Evolutionary conservation across 2,797 vertebrate species (phyloP).

Genomic region (Peromyscus attwateri): DNA sequence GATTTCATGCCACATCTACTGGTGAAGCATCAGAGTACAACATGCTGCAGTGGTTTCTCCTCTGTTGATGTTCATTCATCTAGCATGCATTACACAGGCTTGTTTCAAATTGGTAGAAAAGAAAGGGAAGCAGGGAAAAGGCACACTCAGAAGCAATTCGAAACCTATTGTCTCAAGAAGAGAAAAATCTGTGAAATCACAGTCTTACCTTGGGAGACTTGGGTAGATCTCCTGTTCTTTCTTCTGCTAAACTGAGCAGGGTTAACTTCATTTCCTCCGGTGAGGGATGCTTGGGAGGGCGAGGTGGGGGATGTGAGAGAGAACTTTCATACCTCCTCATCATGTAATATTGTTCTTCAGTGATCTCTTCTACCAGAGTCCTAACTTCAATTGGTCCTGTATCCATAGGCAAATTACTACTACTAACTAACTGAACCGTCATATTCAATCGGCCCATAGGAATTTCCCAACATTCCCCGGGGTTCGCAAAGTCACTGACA

Average conservation of each 20-base stretch:
- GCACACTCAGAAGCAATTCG: slow-evolving; percentile 43
- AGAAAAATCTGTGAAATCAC: background rate
- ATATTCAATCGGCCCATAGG: slow-evolving; percentile 88
- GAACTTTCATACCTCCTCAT: slow-evolving; percentile 90
- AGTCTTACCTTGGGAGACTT: slow-evolving; percentile 87
- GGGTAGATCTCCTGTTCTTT: slow-evolving; percentile 1
- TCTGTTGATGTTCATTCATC: slow-evolving; percentile 57
- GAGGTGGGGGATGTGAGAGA: slow-evolving; percentile 89
- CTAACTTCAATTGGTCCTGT: slow-evolving; percentile 59
- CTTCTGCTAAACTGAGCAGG: slow-evolving; percentile 56
- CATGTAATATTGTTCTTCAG: slow-evolving; percentile 91
- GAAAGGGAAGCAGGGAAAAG: slow-evolving; percentile 56
- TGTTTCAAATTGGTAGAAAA: slow-evolving; percentile 60
- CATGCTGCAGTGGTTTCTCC: slow-evolving; percentile 50
- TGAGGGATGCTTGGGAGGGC: slow-evolving; percentile 91
- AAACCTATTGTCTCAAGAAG: slow-evolving; percentile 30
- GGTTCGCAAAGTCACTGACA: slow-evolving; percentile 86
- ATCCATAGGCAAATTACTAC: slow-evolving; percentile 60
- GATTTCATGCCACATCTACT: slow-evolving; percentile 72
- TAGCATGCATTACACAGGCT: slow-evolving; percentile 31
- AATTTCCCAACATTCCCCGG: slow-evolving; percentile 90
- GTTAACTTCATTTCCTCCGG: slow-evolving; percentile 66
- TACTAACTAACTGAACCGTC: slow-evolving; percentile 86
- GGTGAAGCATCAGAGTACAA: slow-evolving; percentile 75
- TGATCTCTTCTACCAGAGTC: slow-evolving; percentile 90